phyloP scores from a whole-genome alignment of 2,113 vertebrate genomes.

The Channa argus region DNA sequence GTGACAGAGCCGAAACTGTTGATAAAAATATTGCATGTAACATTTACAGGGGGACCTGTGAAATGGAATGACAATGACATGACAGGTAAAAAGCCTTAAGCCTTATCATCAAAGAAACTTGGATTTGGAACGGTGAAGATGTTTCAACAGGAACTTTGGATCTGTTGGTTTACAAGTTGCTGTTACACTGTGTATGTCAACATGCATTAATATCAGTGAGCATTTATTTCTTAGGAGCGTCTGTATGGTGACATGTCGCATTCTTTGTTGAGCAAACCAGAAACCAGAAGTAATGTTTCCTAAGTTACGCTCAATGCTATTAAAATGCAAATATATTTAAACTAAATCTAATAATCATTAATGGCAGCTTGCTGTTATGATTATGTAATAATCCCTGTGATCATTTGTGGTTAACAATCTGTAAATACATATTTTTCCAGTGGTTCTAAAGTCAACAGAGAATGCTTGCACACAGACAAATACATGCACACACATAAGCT shows the following conservation, averaged over 20 bases:
- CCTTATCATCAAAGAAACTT: constrained; percentile 24
- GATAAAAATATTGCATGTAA: constrained; percentile 99
- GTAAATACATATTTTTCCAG: neutral
- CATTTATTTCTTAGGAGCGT: neutral
- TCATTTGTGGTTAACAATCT: constrained; percentile 6
- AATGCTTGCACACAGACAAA: constrained; percentile 18
- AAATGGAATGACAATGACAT: constrained; percentile 91
- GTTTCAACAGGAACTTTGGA: constrained; percentile 30
- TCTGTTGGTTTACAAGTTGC: constrained; percentile 17
- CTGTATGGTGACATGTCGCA: constrained; percentile 14
- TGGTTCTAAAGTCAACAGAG: constrained; percentile 7
- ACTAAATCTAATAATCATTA: neutral
- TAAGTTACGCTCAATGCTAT: neutral
- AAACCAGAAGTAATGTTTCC: neutral
- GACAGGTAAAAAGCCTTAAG: constrained; percentile 61
- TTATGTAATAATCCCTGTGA: constrained; percentile 20
- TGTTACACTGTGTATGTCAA: constrained; percentile 40
- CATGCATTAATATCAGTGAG: constrained; percentile 34
- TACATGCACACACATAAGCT: constrained; percentile 24
- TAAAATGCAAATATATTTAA: neutral
- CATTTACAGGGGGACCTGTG: constrained; percentile 97
- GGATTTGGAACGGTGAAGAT: constrained; percentile 20
- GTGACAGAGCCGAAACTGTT: constrained; percentile 99
- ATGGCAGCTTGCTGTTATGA: constrained; percentile 14
- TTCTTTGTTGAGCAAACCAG: constrained; percentile 9